Evolutionary conservation across 2,888 invertebrate species (phyloP), one percentile per base, ranked within the genome.

Genomic region (Gnatocerus cornutus): DNA sequence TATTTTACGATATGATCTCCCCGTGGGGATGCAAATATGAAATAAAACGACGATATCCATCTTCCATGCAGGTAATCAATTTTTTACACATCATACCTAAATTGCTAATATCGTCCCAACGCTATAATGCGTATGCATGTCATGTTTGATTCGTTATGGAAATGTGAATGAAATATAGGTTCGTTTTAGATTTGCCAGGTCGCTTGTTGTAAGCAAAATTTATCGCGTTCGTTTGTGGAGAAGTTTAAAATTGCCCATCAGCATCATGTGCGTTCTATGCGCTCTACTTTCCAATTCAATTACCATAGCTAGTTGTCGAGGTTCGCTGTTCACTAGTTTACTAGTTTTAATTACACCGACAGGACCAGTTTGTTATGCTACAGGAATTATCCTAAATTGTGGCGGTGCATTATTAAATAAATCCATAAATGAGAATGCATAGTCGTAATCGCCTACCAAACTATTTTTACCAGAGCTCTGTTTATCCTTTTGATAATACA

Each of bases 151-250:
- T 76, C 73, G 77, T 76, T 76, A 77, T 77, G 76, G 75, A 74
- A 77, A 78, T 77, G 62, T 53, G 69, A 71, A 75, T 76, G 76
- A 77, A 77, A 78, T 74, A 76, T 77, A 73, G 70, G 76, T 77
- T 74, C 76, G 76, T 70, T 74, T 74, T 59, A 76, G 73, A 75
- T 75, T 75, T 74, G 71, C 65, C 70, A 53, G 65, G 70, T 68
- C 72, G 69, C 59, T 65, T 52, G 67, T 63, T 62, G 68, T 72
- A 70, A 66, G 62, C 53, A 62, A 64, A 74, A 75, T 76, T 76
- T 75, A 76, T 76, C 59, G 66, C 72, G 48, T 72, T 75, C 63
- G 73, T 74, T 75, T 74, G 71, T 62, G 52, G 66, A 70, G 66
- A 73, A 67, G 62, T 71, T 69, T 45, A 69, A 71, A 69, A 65